phyloP scores from a whole-genome alignment of 2,113 vertebrate genomes.

The Silurus glanis region DNA sequence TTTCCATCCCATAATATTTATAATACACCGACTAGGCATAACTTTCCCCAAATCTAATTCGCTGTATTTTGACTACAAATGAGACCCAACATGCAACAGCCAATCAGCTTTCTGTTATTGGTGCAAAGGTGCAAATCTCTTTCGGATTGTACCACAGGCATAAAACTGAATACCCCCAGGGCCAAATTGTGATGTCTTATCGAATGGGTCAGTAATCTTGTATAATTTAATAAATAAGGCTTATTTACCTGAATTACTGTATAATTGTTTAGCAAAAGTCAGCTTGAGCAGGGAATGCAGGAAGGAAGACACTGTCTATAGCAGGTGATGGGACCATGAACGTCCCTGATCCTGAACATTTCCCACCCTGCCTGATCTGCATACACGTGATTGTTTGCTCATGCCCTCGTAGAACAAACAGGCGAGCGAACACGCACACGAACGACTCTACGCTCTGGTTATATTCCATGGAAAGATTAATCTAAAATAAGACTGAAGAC shows the following conservation, averaged over 20 bases:
- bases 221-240: not conserved
- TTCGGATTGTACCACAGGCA: too few species aligned
- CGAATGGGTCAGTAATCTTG: not conserved
- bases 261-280: too few species aligned
- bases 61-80: too few species aligned
- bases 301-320: slow-evolving; percentile 11
- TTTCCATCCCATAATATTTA: too few species aligned
- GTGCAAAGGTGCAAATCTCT: too few species aligned
- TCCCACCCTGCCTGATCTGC: not conserved
- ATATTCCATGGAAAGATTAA: not conserved
- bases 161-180: too few species aligned
- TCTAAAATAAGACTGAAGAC: not conserved
- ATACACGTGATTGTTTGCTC: not conserved
- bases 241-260: not conserved
- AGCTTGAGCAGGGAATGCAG: not conserved
- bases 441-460: not conserved
- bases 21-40: too few species aligned
- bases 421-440: too few species aligned
- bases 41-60: too few species aligned
- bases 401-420: not conserved
- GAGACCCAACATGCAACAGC: too few species aligned
- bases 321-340: slow-evolving; percentile 1
- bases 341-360: not conserved
- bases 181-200: too few species aligned
- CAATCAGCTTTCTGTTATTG: too few species aligned